A percentile compares a stretch with the other conserved stretches of the same genome.
These are phyloP conservation scores for Frankliniella intonsa DNA, from an alignment of 2,888 invertebrate genomes.

Conservation along the genomic window DNA sequence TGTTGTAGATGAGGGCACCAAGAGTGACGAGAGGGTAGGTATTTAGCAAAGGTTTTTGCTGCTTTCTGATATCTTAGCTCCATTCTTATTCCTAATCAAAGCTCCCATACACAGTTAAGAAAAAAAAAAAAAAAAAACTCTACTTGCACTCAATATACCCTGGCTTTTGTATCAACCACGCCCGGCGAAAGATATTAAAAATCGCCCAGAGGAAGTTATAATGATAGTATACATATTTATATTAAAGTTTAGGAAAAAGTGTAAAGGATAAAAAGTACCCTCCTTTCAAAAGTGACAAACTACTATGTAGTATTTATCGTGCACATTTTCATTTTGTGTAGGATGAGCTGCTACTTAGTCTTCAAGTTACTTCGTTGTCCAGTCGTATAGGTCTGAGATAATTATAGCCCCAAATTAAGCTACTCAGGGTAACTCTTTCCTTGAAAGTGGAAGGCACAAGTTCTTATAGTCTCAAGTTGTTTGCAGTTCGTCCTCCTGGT, in stretches of 20 bases:
- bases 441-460: neutral
- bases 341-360: constrained; percentile 17
- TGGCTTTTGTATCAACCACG: neutral
- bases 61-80: neutral
- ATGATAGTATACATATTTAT: too few relatives aligned
- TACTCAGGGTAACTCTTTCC: neutral
- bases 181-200: neutral
- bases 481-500: neutral
- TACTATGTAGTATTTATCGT: neutral
- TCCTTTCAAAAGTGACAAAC: neutral
- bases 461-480: neutral
- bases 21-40: neutral
- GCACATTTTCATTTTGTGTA: constrained; percentile 15
- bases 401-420: neutral
- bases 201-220: neutral
- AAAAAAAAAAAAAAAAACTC: neutral
- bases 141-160: neutral
- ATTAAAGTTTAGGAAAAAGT: neutral
- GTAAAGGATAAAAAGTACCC: neutral
- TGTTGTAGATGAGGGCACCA: neutral
- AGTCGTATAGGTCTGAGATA: neutral
- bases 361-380: constrained; percentile 2
- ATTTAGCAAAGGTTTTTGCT: neutral
- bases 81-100: neutral
- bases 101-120: neutral